phyloP scores from a whole-genome alignment of 2,888 invertebrate species.

The Acrocyrtus sp. region DNA sequence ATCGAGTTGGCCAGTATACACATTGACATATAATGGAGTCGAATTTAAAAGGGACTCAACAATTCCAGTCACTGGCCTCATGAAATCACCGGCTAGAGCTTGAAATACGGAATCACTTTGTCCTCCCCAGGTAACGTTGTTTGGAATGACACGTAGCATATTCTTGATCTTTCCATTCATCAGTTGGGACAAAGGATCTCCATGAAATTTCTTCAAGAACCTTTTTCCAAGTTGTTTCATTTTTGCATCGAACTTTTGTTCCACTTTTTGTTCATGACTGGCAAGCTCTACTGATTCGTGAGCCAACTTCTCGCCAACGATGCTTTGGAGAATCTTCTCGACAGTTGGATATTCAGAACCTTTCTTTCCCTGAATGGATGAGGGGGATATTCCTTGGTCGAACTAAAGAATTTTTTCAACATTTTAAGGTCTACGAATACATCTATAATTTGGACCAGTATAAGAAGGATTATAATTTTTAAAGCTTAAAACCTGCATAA shows the following conservation, averaged over 20 bases:
- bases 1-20: conserved; percentile 85
- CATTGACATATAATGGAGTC: conserved; percentile 75
- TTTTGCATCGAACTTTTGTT: conserved; percentile 8
- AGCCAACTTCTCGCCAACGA: conserved; percentile 1
- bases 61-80: conserved; percentile 78
- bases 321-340: conserved; percentile 6
- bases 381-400: no score
- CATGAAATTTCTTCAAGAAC: conserved; percentile 49
- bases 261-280: conserved; percentile 8
- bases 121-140: conserved; percentile 74
- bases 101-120: conserved; percentile 73
- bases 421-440: no score
- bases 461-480: no score
- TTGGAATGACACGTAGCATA: conserved; percentile 74
- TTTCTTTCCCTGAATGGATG: no score
- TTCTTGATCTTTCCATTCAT: conserved; percentile 80
- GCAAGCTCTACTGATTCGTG: background rate
- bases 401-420: no score
- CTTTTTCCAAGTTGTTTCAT: conserved; percentile 40
- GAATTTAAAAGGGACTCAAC: conserved; percentile 77
- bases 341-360: conserved; percentile 35
- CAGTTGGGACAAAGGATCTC: conserved; percentile 66
- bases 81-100: conserved; percentile 75
- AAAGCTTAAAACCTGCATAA: conserved; percentile 67
- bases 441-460: conserved; percentile 66